Percentiles rank a stretch among this genome's conserved stretches.
Evolutionary conservation across 1,140 invertebrate genomes (phyloP).

Genomic region (Bombus turneri): DNA sequence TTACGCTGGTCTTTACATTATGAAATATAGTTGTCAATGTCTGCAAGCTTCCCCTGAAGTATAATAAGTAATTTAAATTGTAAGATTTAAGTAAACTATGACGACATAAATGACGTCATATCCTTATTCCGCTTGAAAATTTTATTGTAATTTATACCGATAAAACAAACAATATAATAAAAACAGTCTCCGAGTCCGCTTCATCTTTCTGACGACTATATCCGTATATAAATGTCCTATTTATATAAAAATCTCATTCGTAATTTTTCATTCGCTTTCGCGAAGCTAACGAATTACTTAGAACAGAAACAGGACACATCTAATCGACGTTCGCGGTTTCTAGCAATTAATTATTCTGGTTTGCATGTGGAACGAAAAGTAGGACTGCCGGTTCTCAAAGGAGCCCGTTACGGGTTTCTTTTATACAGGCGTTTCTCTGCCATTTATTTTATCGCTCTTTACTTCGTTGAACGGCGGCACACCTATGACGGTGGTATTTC

Average conservation of each 20-base stretch:
- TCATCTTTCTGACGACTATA: too few species aligned
- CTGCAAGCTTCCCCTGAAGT: not conserved
- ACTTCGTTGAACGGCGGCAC: slow-evolving; percentile 37
- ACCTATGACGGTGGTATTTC: slow-evolving; percentile 50
- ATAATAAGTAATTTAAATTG: not conserved
- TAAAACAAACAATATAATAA: not conserved
- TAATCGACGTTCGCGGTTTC: slow-evolving; percentile 2
- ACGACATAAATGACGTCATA: not conserved
- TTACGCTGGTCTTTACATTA: not conserved
- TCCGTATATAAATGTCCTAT: too few species aligned
- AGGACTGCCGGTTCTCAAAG: not conserved
- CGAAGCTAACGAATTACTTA: slow-evolving; percentile 13
- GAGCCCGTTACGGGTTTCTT: not conserved
- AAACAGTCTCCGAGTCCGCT: too few species aligned
- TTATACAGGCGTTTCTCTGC: not conserved
- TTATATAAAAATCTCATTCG: not conserved
- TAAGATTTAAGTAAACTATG: not conserved
- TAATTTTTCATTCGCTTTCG: not conserved
- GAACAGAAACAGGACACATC: not conserved
- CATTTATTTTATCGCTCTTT: not conserved
- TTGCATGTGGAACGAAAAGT: not conserved
- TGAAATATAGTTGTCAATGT: not conserved
- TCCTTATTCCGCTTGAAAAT: not conserved
- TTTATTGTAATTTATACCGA: not conserved
- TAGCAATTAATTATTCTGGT: slow-evolving; percentile 27